Evolutionary conservation across 2,113 vertebrate species (phyloP), one percentile per base, ranked within the genome.

Genomic region (Perccottus glenii): DNA sequence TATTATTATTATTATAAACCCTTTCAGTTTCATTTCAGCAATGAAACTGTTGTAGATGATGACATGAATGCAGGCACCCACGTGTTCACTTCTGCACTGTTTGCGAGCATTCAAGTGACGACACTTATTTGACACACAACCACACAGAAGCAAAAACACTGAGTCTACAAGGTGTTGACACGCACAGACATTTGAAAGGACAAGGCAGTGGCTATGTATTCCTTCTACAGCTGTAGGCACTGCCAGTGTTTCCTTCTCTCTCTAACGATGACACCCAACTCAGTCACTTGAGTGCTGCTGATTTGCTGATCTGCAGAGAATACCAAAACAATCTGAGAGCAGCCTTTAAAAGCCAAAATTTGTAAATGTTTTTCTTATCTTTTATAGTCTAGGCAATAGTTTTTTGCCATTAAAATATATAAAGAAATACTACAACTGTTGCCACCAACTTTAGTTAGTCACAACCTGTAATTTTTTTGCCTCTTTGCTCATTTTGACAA

Each of bases 151-250:
- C 36, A 83, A 19, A 56, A 79, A 68, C 67, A 75, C 46, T 47
- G 65, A 69, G 75, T 70, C 73, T 74, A 10, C n/a, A 57, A 87
- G 80, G 86, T 89, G 90, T 88, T 89, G 86, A 92, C 85, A 86
- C 72, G 82, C 40, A 32, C 47, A 77, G 65, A 65, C 74, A 65
- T 88, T 87, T 82, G 73, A 80, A 60, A 80, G 72, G 78, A 60
- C 82, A 70, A 85, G 82, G 87, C 87, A 82, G 75, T 78, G 57
- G 11, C 48, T 35, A 68, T 67, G 64, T 75, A 60, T 64, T 70
- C 60, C 64, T 60, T 73, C 53, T 85, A 85, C 85, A 88, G 78
- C 78, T 89, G 82, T 82, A 89, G 78, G 82, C 67, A 72, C 55
- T 55, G 36, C 64, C 85, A 83, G 60, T 43, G 7, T 3, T 11